Percentiles rank a stretch among this genome's conserved stretches.
These are phyloP conservation scores for Lamellibrachia luymesi DNA, from an alignment of 1,140 invertebrate species.

Conservation along the genomic window DNA sequence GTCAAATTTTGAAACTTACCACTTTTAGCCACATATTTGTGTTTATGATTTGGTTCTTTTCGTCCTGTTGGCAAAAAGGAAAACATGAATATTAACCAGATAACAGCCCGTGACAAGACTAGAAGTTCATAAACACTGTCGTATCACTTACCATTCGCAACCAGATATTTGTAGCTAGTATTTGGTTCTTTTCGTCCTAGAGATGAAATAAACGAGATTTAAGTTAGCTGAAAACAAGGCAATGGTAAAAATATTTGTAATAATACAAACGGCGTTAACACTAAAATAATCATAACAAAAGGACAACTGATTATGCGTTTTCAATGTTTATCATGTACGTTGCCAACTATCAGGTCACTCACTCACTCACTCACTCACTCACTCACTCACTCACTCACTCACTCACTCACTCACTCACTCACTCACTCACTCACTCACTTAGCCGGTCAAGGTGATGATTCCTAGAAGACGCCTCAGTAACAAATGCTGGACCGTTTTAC, in stretches of 20 bases:
- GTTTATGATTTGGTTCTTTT: conserved; percentile 25
- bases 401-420: background rate
- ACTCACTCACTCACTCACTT: conserved; percentile 20
- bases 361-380: background rate
- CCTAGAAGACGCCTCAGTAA: background rate
- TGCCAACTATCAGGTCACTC: background rate
- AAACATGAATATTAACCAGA: background rate
- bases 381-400: background rate
- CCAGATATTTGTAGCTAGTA: conserved; percentile 22
- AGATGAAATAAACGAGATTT: conserved; percentile 6
- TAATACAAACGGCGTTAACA: background rate
- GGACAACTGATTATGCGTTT: background rate
- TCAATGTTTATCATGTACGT: background rate
- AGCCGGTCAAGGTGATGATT: background rate
- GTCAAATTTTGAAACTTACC: conserved; percentile 14
- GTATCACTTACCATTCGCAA: conserved; percentile 18
- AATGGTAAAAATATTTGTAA: background rate
- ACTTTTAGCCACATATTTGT: conserved; percentile 25
- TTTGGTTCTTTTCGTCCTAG: conserved; percentile 25
- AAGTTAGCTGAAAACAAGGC: background rate
- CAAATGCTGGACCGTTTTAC: too few relatives aligned
- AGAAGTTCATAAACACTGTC: background rate
- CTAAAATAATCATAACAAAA: background rate
- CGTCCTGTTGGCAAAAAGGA: conserved; percentile 21
- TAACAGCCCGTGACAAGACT: background rate